Base-by-base conservation (phyloP, 2,888 invertebrate genomes). In the Ormyrus pomaceus region DNA sequence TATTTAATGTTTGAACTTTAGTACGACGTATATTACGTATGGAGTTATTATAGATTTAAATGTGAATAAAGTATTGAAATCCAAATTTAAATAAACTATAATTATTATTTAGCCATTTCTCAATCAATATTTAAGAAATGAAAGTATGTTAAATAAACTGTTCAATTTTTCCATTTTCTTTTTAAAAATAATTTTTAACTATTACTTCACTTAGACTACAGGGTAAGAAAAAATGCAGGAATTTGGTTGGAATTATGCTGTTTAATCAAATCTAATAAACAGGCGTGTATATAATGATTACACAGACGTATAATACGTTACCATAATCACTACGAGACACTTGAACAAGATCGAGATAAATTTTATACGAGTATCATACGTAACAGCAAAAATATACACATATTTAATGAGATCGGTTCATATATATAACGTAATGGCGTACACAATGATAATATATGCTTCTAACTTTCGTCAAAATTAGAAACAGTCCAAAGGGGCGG, bases 181-280 rank as follows among this genome's bases (percentile, higher is more conserved):
- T 34, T 34, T 34, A 34, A 34, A 34, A 34, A 34, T 19, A 19
- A 19, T 19, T 19, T 19, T 19, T 19, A 19, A 19, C 19, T 19
- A 19, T 19, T 19, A 19, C 1, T 34, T 34, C 34, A 4, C 34
- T 34, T 34, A 34, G 34, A 34, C 34, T 34, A 34, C 34, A 11
- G 59, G 34, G 51, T 53, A 50, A 65, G 74, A 55, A 53, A 77
- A 64, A 13, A 34, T 8, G 62, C 55, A 59, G 0, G 62, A 69
- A 72, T 77, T 76, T 34, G 11, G 59, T 75, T 79, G 48, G 34
- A 71, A 72, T 78, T 75, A 58, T 46, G 68, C 68, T 58, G 50
- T 76, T 88, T 88, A 87, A 88, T 88, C 80, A 84, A 84, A 81
- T 82, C 83, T 83, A 83, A 84, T 85, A 84, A 83, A 84, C 83